Base-by-base conservation (phyloP, 2,113 vertebrate genomes). In the Antechinus flavipes region DNA sequence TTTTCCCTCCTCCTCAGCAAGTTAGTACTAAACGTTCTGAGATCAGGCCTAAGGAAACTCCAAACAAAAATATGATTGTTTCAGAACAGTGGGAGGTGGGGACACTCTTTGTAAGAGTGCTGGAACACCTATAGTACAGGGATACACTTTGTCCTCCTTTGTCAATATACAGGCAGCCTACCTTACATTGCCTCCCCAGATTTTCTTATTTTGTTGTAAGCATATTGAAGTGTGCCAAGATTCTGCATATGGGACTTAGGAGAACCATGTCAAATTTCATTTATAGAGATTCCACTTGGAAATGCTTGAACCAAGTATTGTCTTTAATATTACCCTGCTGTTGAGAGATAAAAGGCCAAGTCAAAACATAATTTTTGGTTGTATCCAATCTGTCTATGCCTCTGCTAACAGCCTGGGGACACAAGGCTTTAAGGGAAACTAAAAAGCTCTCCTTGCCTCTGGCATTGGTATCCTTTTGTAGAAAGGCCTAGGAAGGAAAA, bases 61-160 rank as follows among this genome's bases (percentile, higher is more conserved):
- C 27, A 24, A 61, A 55, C 24, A 8, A 27, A 84, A 42, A 8
- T 23, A 50, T 19, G 11, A 25, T 25, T n/a, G 50, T 22, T 89
- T 54, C 26, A 25, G 91, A 55, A 9, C 24, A 25, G 30, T 27
- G 68, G 49, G 52, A 50, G 46, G 93, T 26, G 5, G 0, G 1
- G 56, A 52, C 49, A 24, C 0, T 19, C 8, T 2, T 2, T 1
- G 24, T 9, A n/a, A 26, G 50, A 92, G 91, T 23, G 26, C 19
- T 54, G 93, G 1, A 10, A 7, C 0, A 42, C 10, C 14, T 49
- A 26, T 0, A 10, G 27, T 55, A 16, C 24, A 26, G 23, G 12
- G 53, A 1, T 0, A 0, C 25, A 12, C 0, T 16, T 9, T 23
- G 6, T 8, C 35, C 14, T n/a, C 30, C n/a, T 30, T 2, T 8